Evolutionary conservation across 2,797 vertebrate species (phyloP), one percentile per base, ranked within the genome.

Genomic region (Pangasius mekongensis): DNA sequence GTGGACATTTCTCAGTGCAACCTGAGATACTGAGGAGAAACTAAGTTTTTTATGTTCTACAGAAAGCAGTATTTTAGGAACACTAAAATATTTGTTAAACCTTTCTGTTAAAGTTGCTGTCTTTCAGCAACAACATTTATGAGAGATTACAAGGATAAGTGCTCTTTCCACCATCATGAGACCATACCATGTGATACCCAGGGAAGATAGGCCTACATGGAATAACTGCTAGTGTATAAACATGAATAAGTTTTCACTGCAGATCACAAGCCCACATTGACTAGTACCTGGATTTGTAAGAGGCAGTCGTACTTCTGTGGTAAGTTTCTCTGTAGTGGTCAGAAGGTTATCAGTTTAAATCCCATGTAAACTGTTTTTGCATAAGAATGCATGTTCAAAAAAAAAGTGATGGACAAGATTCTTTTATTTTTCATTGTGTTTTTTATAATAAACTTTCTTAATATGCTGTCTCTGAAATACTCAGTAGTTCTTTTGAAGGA

Each of bases 271-370:
- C n/a, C 49, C 20, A 54, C 13, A 24, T 2, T 74, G 39, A 54
- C 33, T 30, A 54, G 14, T 30, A 78, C 27, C 49, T 78, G 2
- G 27, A 20, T 54, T 52, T 54, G 14, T 78, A 77, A 49, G 24
- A 49, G 5, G 73, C 24, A 49, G 11, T 10, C 49, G 39, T 13
- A 49, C 10, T 49, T 54, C 43, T n/a, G 11, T 78, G n/a, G 13
- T 18, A 54, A 10, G 39, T 78, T 27, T 74, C 39, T 47, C 0
- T 77, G 27, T 52, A 49, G 4, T 76, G 71, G 43, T 52, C 27
- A 52, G 69, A 10, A 43, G 24, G 47, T n/a, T 77, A 47, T 74
- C 11, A 27, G 74, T n/a, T 77, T 77, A 77, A 77, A 77, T 77
- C 47, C 6, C 24, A 77, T 77, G 13, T 49, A 52, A 74, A 47